Conservation (phyloP, 2,797 vertebrate species). For the Poeciliopsis infans region DNA sequence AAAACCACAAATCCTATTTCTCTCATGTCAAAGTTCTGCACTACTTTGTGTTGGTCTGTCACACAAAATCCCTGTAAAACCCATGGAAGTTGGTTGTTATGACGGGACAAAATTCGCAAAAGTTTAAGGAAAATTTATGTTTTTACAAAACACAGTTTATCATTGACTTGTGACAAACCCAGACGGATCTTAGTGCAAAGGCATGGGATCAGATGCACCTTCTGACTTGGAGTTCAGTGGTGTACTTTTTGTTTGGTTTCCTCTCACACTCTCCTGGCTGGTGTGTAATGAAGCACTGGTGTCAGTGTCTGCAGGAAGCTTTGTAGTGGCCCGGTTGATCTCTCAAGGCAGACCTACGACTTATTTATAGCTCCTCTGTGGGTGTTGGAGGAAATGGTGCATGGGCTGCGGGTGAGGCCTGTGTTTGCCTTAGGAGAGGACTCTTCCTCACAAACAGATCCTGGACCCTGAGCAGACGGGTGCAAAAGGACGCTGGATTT, state of each 20-base stretch:
- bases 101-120: background rate
- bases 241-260: constrained; percentile 21
- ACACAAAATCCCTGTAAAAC: background rate
- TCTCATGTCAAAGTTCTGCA: background rate
- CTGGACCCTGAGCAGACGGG: constrained; percentile 31
- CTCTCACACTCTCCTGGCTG: constrained; percentile 44
- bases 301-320: constrained; percentile 53
- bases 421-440: constrained; percentile 52
- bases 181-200: constrained; percentile 2
- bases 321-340: constrained; percentile 57
- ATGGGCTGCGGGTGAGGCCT: constrained; percentile 53
- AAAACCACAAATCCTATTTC: too few species aligned
- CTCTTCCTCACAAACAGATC: constrained; percentile 58
- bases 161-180: constrained; percentile 2
- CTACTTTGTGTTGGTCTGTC: background rate
- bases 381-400: constrained; percentile 70
- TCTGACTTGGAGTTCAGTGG: constrained; percentile 1
- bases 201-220: background rate
- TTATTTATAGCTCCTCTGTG: constrained; percentile 71
- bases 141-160: background rate
- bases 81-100: background rate
- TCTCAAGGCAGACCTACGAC: constrained; percentile 57
- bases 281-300: constrained; percentile 47
- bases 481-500: constrained; percentile 30
- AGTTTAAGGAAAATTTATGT: background rate